Conservation (phyloP, 1,140 invertebrate genomes). For the Nylanderia fulva region DNA sequence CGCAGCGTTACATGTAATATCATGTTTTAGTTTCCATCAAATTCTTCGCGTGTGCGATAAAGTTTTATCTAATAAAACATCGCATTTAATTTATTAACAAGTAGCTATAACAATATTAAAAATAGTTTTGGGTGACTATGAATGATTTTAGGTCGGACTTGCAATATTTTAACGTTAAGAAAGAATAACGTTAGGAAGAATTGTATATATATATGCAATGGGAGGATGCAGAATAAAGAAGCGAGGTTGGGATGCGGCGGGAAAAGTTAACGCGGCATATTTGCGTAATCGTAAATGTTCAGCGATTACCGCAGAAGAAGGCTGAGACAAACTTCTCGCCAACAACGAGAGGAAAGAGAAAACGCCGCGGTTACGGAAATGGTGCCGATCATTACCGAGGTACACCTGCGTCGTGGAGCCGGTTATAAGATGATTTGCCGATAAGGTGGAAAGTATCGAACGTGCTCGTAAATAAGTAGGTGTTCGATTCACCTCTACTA, state of each 20-base stretch:
- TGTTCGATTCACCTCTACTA: conserved; percentile 5
- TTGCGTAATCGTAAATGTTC: conserved; percentile 16
- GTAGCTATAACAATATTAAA: not conserved
- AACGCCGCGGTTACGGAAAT: conserved; percentile 30
- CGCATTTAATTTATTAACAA: not conserved
- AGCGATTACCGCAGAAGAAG: conserved; percentile 32
- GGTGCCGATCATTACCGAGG: conserved; percentile 42
- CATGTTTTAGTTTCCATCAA: too few relatives aligned
- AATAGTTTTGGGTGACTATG: not conserved
- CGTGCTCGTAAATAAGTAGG: conserved; percentile 50
- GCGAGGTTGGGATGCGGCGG: not conserved
- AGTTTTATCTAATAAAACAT: not conserved
- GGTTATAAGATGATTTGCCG: conserved; percentile 56
- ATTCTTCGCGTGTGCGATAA: too few relatives aligned
- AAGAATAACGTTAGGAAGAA: not conserved
- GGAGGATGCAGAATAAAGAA: not conserved
- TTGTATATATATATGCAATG: not conserved
- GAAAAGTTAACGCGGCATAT: conserved; percentile 23
- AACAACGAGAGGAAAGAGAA: conserved; percentile 32
- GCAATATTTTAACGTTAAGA: too few relatives aligned
- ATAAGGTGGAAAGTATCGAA: conserved; percentile 51
- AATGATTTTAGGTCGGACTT: too few relatives aligned
- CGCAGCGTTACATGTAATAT: not conserved
- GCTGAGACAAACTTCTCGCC: not conserved
- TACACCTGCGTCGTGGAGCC: conserved; percentile 45